Evolutionary conservation across 1,140 invertebrate genomes (phyloP), one percentile per base, ranked within the genome.

Genomic region (Campodea augens): DNA sequence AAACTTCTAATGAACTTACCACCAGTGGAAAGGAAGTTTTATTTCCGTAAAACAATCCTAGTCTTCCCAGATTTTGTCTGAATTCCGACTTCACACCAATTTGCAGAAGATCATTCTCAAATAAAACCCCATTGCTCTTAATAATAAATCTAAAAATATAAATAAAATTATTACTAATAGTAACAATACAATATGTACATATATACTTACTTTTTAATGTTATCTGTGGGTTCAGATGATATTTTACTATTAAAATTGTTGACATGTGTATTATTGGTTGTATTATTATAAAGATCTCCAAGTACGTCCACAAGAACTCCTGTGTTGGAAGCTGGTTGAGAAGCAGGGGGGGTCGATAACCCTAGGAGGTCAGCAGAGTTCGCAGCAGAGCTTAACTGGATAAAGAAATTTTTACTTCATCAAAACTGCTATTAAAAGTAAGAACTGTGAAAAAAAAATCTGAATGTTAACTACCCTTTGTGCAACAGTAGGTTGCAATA

Each of bases 51-150:
- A 96, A 98, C 20, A 99, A 65, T 21, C 85, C 87, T 51, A 99
- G 72, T 49, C 95, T 74, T 5, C 91, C 93, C 50, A 98, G 71
- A 69, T 98, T 97, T 61, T 91, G 83, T 57, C 89, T 70, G 54
- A 81, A 92, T 64, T 99, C 95, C 52, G 89, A 88, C 64, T 98
- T 98, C 0, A 97, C 87, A 43, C 93, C 95, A 55, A 99, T 95
- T 72, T 98, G 95, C 45, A 99, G 80, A 38, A 97, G 67, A 57
- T 97, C 91, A 68, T 95, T 98, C 68, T 99, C 95, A 68, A 92
- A 98, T 10, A 98, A 70, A 22, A 98, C 87, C 24, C 95, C 96
- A 66, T 92, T 93, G 57, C 90, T 91, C 69, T 98, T 98, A 63
- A 89, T 93, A 38, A 97, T 74, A 62, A 98, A 95, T 61, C 81